These are phyloP conservation scores for Stratiomys singularior DNA, from an alignment of 2,888 invertebrate species.

Conservation along the genomic window DNA sequence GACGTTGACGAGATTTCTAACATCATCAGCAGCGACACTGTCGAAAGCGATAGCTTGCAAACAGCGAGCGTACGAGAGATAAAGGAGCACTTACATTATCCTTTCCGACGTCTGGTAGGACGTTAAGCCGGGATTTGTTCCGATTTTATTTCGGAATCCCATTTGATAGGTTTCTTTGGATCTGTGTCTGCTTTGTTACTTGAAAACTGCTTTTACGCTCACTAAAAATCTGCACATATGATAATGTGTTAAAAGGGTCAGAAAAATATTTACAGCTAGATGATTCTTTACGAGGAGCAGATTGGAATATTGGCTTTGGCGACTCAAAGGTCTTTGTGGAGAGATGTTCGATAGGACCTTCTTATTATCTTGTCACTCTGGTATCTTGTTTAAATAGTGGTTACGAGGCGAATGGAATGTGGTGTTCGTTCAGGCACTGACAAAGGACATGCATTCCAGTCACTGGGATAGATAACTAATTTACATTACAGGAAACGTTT, in stretches of 20 bases:
- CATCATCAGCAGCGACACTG: background rate
- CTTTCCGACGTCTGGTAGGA: conserved; percentile 46
- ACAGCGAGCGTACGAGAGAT: conserved; percentile 48
- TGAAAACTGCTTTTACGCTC: background rate
- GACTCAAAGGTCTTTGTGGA: background rate
- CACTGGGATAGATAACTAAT: too few relatives aligned
- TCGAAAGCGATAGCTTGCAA: conserved; percentile 21
- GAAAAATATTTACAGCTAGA: too few relatives aligned
- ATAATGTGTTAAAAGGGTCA: conserved; percentile 31
- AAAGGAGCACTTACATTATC: conserved; percentile 49
- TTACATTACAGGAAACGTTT: too few relatives aligned
- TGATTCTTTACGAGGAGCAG: too few relatives aligned
- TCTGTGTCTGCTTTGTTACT: background rate
- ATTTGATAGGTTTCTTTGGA: conserved; percentile 44
- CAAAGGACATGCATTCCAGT: too few relatives aligned
- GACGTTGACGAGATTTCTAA: conserved; percentile 18
- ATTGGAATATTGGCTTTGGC: too few relatives aligned
- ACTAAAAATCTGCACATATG: conserved; percentile 29
- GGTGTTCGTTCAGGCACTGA: too few relatives aligned
- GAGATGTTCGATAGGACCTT: background rate
- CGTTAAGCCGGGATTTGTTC: conserved; percentile 49
- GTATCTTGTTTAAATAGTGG: too few relatives aligned
- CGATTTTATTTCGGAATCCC: conserved; percentile 51
- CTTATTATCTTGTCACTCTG: too few relatives aligned
- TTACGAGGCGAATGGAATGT: too few relatives aligned